These are phyloP conservation scores for Palloptera scutellata DNA, from an alignment of 2,888 invertebrate species.

Conservation along the genomic window DNA sequence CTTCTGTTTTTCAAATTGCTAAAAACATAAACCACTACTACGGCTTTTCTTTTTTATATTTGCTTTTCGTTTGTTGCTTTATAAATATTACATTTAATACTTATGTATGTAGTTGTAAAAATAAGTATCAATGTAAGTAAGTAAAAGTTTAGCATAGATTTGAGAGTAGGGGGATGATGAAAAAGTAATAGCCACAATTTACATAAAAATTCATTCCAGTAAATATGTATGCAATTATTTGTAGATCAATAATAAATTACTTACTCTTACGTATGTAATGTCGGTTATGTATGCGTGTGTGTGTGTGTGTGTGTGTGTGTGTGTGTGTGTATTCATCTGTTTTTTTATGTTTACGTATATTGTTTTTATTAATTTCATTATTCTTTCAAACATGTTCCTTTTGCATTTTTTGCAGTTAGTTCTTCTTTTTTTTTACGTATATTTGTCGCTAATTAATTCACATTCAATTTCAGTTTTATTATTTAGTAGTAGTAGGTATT, in stretches of 20 bases:
- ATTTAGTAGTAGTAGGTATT: conserved; percentile 27
- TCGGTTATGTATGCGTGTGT: neutral
- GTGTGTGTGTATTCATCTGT: neutral
- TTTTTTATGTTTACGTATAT: conserved; percentile 3
- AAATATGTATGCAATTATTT: neutral
- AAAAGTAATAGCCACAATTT: conserved; percentile 49
- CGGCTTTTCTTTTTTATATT: conserved; percentile 2
- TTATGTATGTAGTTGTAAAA: conserved; percentile 1
- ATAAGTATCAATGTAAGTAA: conserved; percentile 3
- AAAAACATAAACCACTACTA: conserved; percentile 15
- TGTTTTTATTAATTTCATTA: conserved; percentile 1
- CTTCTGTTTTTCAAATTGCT: neutral
- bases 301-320: neutral
- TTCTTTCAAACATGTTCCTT: conserved; percentile 28
- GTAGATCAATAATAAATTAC: neutral
- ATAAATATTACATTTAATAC: conserved; percentile 39
- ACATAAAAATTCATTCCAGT: conserved; percentile 34
- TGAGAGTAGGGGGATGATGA: neutral
- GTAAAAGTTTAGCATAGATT: neutral
- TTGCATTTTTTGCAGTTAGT: conserved; percentile 24
- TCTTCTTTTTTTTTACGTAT: conserved; percentile 41
- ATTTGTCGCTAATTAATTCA: conserved; percentile 39
- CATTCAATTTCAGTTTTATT: conserved; percentile 34
- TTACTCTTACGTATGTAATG: neutral
- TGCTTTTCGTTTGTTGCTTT: conserved; percentile 17